Conservation (phyloP, 2,797 vertebrate species). For the Alcedo quadribrachys region DNA sequence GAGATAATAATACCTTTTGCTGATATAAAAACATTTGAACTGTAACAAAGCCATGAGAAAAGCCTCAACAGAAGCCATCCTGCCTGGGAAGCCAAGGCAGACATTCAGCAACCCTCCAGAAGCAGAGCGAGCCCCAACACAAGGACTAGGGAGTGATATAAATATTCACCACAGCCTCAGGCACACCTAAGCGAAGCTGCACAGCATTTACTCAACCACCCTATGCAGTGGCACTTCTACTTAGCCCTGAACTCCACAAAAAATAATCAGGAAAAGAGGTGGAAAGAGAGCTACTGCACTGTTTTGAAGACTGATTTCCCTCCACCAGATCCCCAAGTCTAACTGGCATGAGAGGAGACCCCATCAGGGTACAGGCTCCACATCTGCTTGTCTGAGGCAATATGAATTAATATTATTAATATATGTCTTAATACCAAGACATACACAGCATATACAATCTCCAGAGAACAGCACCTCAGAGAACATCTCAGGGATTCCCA, state of each 20-base stretch:
- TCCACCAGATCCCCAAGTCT: not conserved
- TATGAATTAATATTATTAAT: no score
- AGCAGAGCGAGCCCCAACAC: not conserved
- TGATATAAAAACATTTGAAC: not conserved
- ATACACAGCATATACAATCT: no score
- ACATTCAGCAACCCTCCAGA: not conserved
- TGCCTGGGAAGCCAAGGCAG: not conserved
- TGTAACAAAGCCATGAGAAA: not conserved
- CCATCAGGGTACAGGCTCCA: accelerated
- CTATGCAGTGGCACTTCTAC: not conserved
- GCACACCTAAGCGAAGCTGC: accelerated
- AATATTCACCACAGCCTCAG: accelerated
- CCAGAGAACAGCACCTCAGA: not conserved
- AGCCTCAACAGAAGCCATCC: not conserved
- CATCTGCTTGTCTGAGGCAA: not conserved
- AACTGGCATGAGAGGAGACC: not conserved
- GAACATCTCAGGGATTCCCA: not conserved
- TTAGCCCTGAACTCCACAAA: not conserved
- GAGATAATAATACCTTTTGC: not conserved
- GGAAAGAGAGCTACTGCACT: not conserved
- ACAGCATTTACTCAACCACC: not conserved
- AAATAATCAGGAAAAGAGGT: not conserved
- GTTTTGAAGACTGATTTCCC: not conserved
- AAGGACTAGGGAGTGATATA: not conserved
- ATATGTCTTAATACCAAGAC: not conserved